These are phyloP conservation scores for Eleginops maclovinus DNA, from an alignment of 2,113 vertebrate genomes.

Conservation along the genomic window DNA sequence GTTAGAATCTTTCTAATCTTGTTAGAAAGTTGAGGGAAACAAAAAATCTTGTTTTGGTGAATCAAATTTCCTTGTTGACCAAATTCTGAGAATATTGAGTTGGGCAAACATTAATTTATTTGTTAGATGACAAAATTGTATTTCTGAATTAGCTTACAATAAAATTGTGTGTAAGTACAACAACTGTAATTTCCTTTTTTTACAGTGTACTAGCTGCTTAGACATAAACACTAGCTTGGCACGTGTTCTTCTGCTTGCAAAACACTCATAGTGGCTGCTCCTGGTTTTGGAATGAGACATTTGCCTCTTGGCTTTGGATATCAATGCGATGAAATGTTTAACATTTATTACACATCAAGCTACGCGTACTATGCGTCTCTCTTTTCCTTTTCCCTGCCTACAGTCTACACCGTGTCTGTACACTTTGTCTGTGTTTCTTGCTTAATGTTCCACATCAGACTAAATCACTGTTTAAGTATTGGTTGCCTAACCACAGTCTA, in stretches of 20 bases:
- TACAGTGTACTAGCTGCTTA: conserved; percentile 61
- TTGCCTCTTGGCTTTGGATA: conserved; percentile 16
- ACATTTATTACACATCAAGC: neutral
- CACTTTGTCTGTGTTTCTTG: conserved; percentile 4
- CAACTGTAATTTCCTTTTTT: no score
- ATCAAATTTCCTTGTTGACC: no score
- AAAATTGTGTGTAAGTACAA: no score
- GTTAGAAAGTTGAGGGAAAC: no score
- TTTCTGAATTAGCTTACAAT: no score
- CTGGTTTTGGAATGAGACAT: conserved; percentile 39
- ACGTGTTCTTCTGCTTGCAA: conserved; percentile 37
- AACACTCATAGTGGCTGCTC: conserved; percentile 35
- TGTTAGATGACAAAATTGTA: no score
- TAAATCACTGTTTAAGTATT: conserved; percentile 38
- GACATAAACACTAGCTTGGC: conserved; percentile 61
- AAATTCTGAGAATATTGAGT: no score
- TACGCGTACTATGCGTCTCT: neutral
- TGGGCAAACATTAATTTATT: no score
- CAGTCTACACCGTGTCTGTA: conserved; percentile 9
- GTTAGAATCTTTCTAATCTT: no score
- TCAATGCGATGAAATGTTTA: neutral
- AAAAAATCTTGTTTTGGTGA: no score
- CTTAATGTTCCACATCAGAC: conserved; percentile 19
- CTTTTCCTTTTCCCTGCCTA: neutral
- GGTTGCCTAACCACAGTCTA: conserved; percentile 22